A percentile compares a stretch with the other conserved stretches of the same genome.
These are phyloP conservation scores for Oreochromis grahami DNA, from an alignment of 2,797 vertebrate species.

Conservation along the genomic window DNA sequence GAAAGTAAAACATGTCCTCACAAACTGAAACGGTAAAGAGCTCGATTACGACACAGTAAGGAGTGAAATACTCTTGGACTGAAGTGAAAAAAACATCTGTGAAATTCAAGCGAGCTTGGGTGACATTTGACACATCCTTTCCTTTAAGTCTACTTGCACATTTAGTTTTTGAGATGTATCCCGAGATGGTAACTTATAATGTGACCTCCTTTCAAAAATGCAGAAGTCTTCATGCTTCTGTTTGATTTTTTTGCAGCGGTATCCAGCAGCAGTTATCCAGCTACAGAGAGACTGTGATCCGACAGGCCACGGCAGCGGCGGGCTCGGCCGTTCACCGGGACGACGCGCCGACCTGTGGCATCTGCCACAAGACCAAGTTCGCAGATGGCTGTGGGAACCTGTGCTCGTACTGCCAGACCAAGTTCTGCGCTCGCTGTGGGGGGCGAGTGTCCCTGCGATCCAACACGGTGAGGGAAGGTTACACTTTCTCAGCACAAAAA, in stretches of 20 bases:
- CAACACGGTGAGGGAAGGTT: slow-evolving; percentile 82
- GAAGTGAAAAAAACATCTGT: neutral
- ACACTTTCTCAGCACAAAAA: neutral
- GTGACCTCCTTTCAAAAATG: neutral
- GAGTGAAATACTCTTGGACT: neutral
- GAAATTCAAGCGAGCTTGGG: neutral
- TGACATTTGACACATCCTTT: neutral
- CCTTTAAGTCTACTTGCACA: neutral
- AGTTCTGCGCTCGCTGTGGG: slow-evolving; percentile 97
- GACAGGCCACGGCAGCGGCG: slow-evolving; percentile 76
- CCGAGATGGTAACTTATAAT: neutral
- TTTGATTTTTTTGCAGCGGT: slow-evolving; percentile 73
- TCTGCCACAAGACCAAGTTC: slow-evolving; percentile 98
- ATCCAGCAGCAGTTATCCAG: slow-evolving; percentile 96
- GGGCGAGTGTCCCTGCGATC: slow-evolving; percentile 93
- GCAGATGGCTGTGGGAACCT: slow-evolving; percentile 95
- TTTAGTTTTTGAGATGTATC: neutral
- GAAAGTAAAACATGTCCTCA: neutral
- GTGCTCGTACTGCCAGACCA: slow-evolving; percentile 97
- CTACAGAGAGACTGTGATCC: slow-evolving; percentile 93
- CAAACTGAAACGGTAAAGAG: neutral
- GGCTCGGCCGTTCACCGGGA: slow-evolving; percentile 87
- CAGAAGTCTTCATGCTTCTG: neutral
- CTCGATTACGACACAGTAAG: neutral
- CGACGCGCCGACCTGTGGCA: slow-evolving; percentile 94